Evolutionary conservation across 2,113 vertebrate species (phyloP).

Genomic region (Pachypanchax playfairii): DNA sequence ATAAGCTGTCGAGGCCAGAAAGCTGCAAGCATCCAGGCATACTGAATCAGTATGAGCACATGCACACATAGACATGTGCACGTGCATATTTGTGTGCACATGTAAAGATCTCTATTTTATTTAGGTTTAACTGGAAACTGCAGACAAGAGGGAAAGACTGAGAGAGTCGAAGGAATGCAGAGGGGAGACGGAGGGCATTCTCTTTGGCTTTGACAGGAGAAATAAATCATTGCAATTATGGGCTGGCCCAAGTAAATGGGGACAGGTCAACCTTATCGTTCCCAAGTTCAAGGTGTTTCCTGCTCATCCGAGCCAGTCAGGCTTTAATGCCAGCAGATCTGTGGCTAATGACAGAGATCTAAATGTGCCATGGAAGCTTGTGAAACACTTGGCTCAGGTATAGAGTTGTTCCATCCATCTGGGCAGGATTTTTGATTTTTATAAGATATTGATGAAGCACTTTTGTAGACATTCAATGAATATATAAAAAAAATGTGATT

Average conservation of each 20-base stretch:
- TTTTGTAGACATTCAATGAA: background rate
- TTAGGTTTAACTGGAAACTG: slow-evolving; percentile 19
- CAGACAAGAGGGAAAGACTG: slow-evolving; percentile 20
- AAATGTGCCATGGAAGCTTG: slow-evolving; percentile 52
- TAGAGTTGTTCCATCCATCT: slow-evolving; percentile 11
- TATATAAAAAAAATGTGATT: too few species aligned
- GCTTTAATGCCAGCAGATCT: slow-evolving; percentile 49
- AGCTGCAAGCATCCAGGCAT: slow-evolving; percentile 15
- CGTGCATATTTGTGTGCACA: slow-evolving; percentile 11
- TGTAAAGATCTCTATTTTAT: slow-evolving; percentile 16
- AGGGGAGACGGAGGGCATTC: slow-evolving; percentile 35
- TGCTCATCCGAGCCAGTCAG: slow-evolving; percentile 62
- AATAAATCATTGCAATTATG: slow-evolving; percentile 78
- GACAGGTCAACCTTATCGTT: slow-evolving; percentile 72
- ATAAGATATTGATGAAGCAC: slow-evolving; percentile 12
- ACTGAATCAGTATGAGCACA: slow-evolving; percentile 20
- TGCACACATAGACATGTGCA: background rate
- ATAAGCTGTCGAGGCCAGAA: slow-evolving; percentile 29
- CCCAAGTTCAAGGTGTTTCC: slow-evolving; percentile 73
- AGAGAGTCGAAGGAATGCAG: slow-evolving; percentile 30
- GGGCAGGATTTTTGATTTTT: slow-evolving; percentile 11
- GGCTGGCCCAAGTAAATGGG: slow-evolving; percentile 60
- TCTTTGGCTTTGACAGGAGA: slow-evolving; percentile 64
- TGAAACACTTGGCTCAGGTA: slow-evolving; percentile 40
- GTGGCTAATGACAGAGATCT: slow-evolving; percentile 40